These are phyloP conservation scores for Perithous albicinctus DNA, from an alignment of 2,888 invertebrate genomes.

Conservation along the genomic window DNA sequence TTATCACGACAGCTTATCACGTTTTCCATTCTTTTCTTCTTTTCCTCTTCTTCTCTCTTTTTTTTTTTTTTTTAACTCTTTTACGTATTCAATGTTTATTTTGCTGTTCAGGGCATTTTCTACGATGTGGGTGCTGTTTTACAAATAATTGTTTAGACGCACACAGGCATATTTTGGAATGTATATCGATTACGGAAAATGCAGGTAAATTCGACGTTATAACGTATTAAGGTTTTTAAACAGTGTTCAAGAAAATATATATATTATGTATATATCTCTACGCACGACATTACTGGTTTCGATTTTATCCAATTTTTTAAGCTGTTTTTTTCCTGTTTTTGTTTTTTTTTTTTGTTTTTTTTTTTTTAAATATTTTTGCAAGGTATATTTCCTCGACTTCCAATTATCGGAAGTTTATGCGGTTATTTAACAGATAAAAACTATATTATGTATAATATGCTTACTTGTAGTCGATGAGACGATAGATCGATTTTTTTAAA, in stretches of 20 bases:
- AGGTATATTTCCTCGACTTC: constrained; percentile 52
- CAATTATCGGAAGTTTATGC: constrained; percentile 47
- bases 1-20: constrained; percentile 28
- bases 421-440: constrained; percentile 49
- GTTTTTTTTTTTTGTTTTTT: constrained; percentile 3
- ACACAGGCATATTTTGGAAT: constrained; percentile 61
- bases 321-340: constrained; percentile 23
- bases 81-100: neutral
- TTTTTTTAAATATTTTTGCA: constrained; percentile 44
- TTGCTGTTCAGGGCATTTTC: constrained; percentile 53
- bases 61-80: neutral
- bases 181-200: constrained; percentile 58
- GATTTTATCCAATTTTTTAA: constrained; percentile 50
- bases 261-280: constrained; percentile 55
- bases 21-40: too few species aligned
- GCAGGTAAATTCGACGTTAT: constrained; percentile 52
- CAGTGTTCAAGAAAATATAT: constrained; percentile 62
- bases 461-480: constrained; percentile 51
- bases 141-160: constrained; percentile 59
- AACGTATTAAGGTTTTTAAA: constrained; percentile 52
- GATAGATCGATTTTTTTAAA: constrained; percentile 30
- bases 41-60: constrained; percentile 1
- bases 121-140: constrained; percentile 60
- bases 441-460: constrained; percentile 42
- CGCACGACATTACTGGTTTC: constrained; percentile 47